Conservation (phyloP, 2,888 invertebrate species). For the Globia sparganii region DNA sequence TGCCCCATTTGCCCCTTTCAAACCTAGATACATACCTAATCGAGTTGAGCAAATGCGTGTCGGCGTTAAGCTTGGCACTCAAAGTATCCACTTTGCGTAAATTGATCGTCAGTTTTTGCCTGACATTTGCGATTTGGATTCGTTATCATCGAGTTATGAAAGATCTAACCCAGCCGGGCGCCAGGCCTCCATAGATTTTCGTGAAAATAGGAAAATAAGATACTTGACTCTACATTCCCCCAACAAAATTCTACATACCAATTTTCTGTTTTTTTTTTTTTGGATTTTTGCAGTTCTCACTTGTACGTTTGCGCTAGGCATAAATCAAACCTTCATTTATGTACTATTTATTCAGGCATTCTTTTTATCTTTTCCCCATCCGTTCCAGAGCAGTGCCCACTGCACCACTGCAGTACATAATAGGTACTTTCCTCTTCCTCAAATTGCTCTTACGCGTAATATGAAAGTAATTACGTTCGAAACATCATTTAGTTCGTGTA, state of each 20-base stretch:
- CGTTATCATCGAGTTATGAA: background rate
- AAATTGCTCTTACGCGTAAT: constrained; percentile 43
- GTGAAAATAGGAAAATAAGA: background rate
- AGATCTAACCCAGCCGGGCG: background rate
- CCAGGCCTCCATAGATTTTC: background rate
- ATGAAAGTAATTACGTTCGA: constrained; percentile 37
- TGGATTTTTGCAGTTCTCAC: background rate
- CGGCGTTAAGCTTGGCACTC: constrained; percentile 44
- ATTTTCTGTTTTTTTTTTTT: background rate
- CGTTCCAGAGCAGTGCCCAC: constrained; percentile 15
- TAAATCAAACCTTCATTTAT: constrained; percentile 15
- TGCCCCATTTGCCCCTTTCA: constrained; percentile 58
- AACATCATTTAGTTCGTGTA: constrained; percentile 39
- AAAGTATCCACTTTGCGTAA: constrained; percentile 54
- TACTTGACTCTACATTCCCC: background rate
- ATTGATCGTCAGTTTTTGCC: constrained; percentile 25
- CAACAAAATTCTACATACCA: background rate
- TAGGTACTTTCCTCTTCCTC: constrained; percentile 47
- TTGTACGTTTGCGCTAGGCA: background rate
- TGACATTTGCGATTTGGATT: background rate
- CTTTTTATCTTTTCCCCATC: constrained; percentile 17
- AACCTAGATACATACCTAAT: constrained; percentile 60
- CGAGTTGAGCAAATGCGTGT: constrained; percentile 50
- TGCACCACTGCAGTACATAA: constrained; percentile 34
- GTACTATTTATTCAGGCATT: background rate